Evolutionary conservation across 2,888 invertebrate genomes (phyloP), one percentile per base, ranked within the genome.

Genomic region (Myopa tessellatipennis): DNA sequence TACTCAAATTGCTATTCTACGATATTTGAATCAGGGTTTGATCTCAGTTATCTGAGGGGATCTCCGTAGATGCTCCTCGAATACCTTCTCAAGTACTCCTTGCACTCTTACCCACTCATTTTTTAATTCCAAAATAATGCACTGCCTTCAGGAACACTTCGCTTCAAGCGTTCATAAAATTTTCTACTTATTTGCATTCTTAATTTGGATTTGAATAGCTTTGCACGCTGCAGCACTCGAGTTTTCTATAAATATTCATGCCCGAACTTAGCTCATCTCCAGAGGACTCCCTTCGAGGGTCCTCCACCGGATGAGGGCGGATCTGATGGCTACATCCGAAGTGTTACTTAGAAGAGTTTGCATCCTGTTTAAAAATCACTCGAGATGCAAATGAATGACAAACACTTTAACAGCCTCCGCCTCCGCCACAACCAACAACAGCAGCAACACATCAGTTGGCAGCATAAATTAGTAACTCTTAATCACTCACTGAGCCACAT

Each of bases 301-400:
- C 8, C n/a, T 18, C 40, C 38, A 38, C 14, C 8, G 4, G 60
- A n/a, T 26, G 34, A 63, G 34, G 61, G 26, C 26, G 26, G 4
- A 10, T n/a, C 4, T 18, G 26, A 8, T 18, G 34, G 26, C 26
- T 4, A 26, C 26, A 26, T 18, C 5, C 34, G 0, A 18, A 26
- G 61, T 26, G 26, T 26, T 26, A 2, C 26, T 26, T 26, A 10
- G 10, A n/a, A n/a, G n/a, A n/a, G 58, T 14, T n/a, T 69, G 69
- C 55, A 69, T 34, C 70, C 34, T 70, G 16, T 55, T 70, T 70
- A 55, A 70, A 70, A 70, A 70, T 36, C 70, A 55, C 55, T 55
- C 36, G 36, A 69, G 38, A 74, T 63, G 74, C 74, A 74, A 65
- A 74, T 74, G 65, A 74, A 34, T 65, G 52, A n/a, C 74, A 74